Percentiles rank a stretch among this genome's conserved stretches.
phyloP scores from a whole-genome alignment of 2,113 vertebrate species.

The Psittacus erithacus region DNA sequence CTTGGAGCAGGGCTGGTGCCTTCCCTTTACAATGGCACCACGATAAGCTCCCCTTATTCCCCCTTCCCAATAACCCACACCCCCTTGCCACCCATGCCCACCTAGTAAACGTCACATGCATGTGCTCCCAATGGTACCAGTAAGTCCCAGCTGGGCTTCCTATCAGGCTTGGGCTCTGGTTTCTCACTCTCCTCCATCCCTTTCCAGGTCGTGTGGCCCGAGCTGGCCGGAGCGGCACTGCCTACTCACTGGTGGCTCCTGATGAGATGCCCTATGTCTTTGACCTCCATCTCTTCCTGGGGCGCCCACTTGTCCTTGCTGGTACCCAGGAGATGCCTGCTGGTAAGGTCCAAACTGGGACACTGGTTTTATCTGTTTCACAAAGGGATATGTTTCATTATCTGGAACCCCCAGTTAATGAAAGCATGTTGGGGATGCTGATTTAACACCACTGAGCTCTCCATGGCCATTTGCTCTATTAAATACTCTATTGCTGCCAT shows the following conservation, averaged over 20 bases:
- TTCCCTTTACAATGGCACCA: background rate
- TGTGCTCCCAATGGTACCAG: background rate
- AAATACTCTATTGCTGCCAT: background rate
- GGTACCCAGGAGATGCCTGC: conserved; percentile 55
- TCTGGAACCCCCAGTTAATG: no score
- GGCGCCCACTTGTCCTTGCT: conserved; percentile 80
- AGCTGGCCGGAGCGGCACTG: conserved; percentile 87
- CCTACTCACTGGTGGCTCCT: conserved; percentile 88
- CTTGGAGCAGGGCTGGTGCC: background rate
- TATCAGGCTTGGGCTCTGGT: background rate
- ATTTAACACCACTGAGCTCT: fast-evolving
- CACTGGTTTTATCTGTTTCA: background rate
- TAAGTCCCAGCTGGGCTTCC: background rate
- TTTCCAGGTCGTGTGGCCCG: conserved; percentile 89
- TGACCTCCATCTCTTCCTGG: conserved; percentile 93
- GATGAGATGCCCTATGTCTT: conserved; percentile 91
- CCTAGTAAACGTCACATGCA: fast-evolving
- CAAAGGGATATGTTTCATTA: background rate
- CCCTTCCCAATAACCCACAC: background rate
- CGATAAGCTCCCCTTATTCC: background rate
- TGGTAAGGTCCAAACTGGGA: conserved; percentile 69
- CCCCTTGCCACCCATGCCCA: background rate
- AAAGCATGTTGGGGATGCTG: background rate
- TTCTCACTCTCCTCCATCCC: background rate
- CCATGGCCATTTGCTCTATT: background rate